These are phyloP conservation scores for Enteromius afrohamiltoni DNA, from an alignment of 2,797 vertebrate genomes.

Conservation along the genomic window DNA sequence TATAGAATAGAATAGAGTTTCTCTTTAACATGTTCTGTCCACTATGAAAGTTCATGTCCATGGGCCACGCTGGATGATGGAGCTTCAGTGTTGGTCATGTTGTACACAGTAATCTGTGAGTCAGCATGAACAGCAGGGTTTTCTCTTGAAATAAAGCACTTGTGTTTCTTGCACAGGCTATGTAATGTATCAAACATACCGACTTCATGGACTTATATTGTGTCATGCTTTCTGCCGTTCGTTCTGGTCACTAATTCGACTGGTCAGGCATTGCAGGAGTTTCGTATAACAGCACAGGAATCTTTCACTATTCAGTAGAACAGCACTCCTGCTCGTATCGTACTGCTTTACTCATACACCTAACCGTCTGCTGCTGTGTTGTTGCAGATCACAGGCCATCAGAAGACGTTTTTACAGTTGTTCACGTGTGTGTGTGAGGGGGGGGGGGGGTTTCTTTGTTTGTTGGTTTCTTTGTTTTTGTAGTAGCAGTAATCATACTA, in stretches of 20 bases:
- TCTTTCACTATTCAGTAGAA: slow-evolving; percentile 4
- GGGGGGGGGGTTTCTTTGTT: neutral
- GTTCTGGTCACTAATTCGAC: neutral
- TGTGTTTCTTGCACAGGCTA: neutral
- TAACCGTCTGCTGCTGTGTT: neutral
- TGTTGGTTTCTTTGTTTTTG: neutral
- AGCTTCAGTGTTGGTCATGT: neutral
- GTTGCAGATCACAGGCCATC: too few relatives aligned
- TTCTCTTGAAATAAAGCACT: neutral
- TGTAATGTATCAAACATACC: neutral
- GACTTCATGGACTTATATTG: neutral
- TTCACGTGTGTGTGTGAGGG: neutral
- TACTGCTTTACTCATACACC: neutral
- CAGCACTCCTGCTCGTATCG: neutral
- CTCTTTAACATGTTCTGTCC: neutral
- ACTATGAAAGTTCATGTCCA: neutral
- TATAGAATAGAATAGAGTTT: neutral
- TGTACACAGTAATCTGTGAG: neutral
- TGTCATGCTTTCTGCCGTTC: neutral
- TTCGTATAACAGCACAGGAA: neutral
- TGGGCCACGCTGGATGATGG: neutral
- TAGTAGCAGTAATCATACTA: neutral
- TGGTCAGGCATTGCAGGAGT: neutral
- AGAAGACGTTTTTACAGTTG: neutral
- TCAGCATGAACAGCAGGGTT: neutral